Base-by-base conservation (phyloP, 1,140 invertebrate genomes). In the Mya arenaria region DNA sequence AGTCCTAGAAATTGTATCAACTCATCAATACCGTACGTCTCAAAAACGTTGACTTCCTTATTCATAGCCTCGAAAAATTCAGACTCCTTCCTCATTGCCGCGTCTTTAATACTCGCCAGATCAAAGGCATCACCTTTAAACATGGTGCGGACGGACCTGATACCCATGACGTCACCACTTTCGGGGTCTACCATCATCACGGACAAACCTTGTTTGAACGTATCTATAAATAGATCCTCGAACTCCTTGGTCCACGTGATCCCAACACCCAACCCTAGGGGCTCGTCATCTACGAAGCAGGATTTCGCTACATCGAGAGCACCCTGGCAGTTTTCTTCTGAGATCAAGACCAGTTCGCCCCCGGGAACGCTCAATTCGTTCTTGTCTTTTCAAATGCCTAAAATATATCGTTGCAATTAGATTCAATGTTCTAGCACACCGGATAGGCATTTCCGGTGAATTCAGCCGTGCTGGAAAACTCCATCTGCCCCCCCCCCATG, bases 321-420 rank as follows among this genome's bases (percentile, higher is more conserved):
- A 56, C n/a, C 32, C 0, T 55, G 1, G 30, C 58, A 72, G 8
- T 25, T n/a, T 4, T 36, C 52, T 25, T 72, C 69, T 1, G 44
- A 34, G 17, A 58, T n/a, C 15, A 48, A 32, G 17, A 15, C 44
- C 10, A 72, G n/a, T 58, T 36, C 34, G 0, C 69, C 69, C 23
- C 6, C 41, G 4, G 28, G 13, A 6, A 56, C 8, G 28, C 32
- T 39, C 2, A 68, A 13, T 41, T 68, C 6, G 13, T 68, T 19
- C 15, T 17, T 23, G 65, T 68, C 44, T 68, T 68, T 25, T 68
- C 17, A 30, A 68, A 68, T 37, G 65, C 65, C 65, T 68, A 34
- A 65, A 65, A 58, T 58, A 48, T 10, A 48, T 48, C n/a, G n/a
- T n/a, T n/a, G n/a, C n/a, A n/a, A n/a, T n/a, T n/a, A n/a, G n/a